These are phyloP conservation scores for Actenoides lindsayi DNA, from an alignment of 2,113 vertebrate genomes.

Conservation along the genomic window DNA sequence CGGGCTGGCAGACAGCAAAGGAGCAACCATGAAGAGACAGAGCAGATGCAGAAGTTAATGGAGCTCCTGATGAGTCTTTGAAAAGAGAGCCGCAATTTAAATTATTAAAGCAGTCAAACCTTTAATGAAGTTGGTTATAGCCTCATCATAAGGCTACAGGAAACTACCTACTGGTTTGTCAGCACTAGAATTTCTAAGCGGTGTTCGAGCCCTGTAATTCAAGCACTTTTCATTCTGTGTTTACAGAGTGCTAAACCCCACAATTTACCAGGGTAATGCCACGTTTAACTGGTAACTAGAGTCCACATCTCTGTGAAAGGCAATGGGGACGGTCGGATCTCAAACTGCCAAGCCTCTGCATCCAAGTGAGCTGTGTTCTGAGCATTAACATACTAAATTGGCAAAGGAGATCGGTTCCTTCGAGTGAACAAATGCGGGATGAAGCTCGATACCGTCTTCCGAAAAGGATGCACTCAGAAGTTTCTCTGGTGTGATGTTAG, in stretches of 20 bases:
- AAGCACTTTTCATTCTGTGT: neutral
- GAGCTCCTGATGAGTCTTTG: constrained; percentile 19
- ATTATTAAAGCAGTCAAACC: constrained; percentile 59
- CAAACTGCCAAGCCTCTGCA: neutral
- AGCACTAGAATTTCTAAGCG: neutral
- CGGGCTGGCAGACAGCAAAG: neutral
- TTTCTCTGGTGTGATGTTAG: neutral
- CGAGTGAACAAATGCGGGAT: neutral
- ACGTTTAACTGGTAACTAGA: neutral
- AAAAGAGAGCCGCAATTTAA: constrained; percentile 41
- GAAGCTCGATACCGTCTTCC: neutral
- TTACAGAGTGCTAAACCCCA: constrained; percentile 11
- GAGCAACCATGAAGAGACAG: neutral
- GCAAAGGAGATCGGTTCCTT: neutral
- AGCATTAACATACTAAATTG: neutral
- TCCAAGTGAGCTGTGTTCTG: neutral
- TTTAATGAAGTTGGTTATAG: constrained; percentile 57
- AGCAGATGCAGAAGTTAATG: constrained; percentile 17
- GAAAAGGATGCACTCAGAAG: neutral
- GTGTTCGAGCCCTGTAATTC: constrained; percentile 39
- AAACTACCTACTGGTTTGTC: constrained; percentile 37
- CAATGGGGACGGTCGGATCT: neutral
- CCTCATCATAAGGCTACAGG: constrained; percentile 14
- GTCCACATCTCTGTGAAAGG: neutral
- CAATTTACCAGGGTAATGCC: neutral